A percentile compares a stretch with the other conserved stretches of the same genome.
phyloP scores from a whole-genome alignment of 2,888 invertebrate species.

The Yponomeuta evonymella region DNA sequence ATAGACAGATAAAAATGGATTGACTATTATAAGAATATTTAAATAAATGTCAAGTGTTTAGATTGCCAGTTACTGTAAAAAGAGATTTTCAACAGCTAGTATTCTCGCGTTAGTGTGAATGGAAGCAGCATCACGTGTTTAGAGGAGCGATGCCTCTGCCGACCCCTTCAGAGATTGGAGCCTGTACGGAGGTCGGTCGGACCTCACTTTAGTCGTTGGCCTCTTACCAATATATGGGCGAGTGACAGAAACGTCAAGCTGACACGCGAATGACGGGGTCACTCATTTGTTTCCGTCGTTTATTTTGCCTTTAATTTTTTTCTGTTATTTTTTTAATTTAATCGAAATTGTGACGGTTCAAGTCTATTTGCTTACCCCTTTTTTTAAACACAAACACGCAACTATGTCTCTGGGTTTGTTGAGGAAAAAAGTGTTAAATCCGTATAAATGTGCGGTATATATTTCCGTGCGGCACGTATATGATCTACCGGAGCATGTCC shows the following conservation, averaged over 20 bases:
- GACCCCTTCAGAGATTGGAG: too few species aligned
- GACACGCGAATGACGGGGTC: background rate
- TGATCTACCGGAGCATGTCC: constrained; percentile 56
- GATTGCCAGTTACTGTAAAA: too few species aligned
- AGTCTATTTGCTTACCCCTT: too few species aligned
- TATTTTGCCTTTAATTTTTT: background rate
- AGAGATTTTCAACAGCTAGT: too few species aligned
- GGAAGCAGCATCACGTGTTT: too few species aligned
- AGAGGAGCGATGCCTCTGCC: too few species aligned
- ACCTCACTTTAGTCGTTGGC: background rate
- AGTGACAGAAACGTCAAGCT: background rate
- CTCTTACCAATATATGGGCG: background rate
- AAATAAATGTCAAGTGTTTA: too few species aligned
- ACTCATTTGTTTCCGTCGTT: background rate
- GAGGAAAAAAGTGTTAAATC: background rate
- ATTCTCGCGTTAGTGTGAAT: too few species aligned
- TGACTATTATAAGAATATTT: too few species aligned
- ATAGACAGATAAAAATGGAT: too few species aligned
- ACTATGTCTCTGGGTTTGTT: background rate
- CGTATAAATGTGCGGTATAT: background rate
- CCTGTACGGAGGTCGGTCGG: background rate
- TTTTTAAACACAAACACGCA: background rate
- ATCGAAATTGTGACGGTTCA: too few species aligned
- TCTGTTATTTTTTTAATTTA: too few species aligned
- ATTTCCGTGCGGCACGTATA: constrained; percentile 26